Evolutionary conservation across 2,797 vertebrate genomes (phyloP).

Genomic region (Limosa lapponica): DNA sequence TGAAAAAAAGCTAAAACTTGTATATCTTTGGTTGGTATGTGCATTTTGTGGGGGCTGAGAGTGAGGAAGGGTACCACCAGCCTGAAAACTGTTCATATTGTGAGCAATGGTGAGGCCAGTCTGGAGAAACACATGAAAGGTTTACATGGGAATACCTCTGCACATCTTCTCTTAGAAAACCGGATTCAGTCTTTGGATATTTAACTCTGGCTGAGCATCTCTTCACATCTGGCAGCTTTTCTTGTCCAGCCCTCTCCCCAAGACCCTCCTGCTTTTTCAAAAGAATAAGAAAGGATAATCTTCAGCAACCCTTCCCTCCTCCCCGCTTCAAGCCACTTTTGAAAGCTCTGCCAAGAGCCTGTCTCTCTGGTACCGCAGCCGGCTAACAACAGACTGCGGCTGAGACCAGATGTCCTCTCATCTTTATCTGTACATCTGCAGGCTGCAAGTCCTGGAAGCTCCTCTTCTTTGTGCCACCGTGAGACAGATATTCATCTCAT

Average conservation of each 20-base stretch:
- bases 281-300: neutral
- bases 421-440: constrained; percentile 27
- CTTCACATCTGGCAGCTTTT: constrained; percentile 17
- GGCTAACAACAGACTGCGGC: neutral
- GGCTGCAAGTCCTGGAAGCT: neutral
- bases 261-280: neutral
- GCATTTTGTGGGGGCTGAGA: neutral
- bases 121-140: neutral
- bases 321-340: neutral
- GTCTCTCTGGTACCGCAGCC: neutral
- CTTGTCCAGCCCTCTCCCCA: neutral
- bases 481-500: neutral
- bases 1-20: neutral
- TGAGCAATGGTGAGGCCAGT: neutral
- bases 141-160: neutral
- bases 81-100: neutral
- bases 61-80: neutral
- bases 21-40: neutral
- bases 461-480: neutral
- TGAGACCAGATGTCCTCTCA: constrained; percentile 18
- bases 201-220: neutral
- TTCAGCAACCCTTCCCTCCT: neutral
- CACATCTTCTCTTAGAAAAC: neutral
- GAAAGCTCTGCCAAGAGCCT: constrained; percentile 25
- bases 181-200: neutral